phyloP scores from a whole-genome alignment of 2,888 invertebrate species.

The Orthosia gothica region DNA sequence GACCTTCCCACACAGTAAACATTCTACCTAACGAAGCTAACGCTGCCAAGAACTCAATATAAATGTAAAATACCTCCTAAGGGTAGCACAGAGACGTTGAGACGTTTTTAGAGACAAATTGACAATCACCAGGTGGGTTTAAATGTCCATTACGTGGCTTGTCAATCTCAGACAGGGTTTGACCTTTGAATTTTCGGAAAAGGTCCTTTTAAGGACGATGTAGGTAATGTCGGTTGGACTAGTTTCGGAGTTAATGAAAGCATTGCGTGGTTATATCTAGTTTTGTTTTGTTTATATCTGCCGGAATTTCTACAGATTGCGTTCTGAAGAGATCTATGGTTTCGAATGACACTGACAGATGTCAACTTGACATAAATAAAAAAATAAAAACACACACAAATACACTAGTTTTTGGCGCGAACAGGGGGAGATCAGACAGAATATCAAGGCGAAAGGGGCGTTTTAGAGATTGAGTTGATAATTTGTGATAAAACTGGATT shows the following conservation, averaged over 20 bases:
- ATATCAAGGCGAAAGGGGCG: too few species aligned
- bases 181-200: conserved; percentile 28
- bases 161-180: conserved; percentile 55
- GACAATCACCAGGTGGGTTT: conserved; percentile 72
- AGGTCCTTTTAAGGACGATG: conserved; percentile 3
- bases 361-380: too few species aligned
- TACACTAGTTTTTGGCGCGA: too few species aligned
- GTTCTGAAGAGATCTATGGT: too few species aligned
- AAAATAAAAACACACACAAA: too few species aligned
- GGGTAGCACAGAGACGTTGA: conserved; percentile 35
- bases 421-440: too few species aligned
- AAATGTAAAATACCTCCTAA: conserved; percentile 56
- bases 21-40: conserved; percentile 25
- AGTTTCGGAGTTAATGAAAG: not conserved
- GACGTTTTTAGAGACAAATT: conserved; percentile 72
- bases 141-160: conserved; percentile 61
- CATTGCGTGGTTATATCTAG: not conserved
- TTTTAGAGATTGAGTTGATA: too few species aligned
- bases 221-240: not conserved
- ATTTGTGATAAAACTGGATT: too few species aligned
- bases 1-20: conserved; percentile 10
- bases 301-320: too few species aligned
- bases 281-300: too few species aligned
- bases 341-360: too few species aligned
- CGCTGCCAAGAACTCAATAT: conserved; percentile 52